These are phyloP conservation scores for Myotis yumanensis DNA, from an alignment of 2,113 vertebrate genomes.

Conservation along the genomic window DNA sequence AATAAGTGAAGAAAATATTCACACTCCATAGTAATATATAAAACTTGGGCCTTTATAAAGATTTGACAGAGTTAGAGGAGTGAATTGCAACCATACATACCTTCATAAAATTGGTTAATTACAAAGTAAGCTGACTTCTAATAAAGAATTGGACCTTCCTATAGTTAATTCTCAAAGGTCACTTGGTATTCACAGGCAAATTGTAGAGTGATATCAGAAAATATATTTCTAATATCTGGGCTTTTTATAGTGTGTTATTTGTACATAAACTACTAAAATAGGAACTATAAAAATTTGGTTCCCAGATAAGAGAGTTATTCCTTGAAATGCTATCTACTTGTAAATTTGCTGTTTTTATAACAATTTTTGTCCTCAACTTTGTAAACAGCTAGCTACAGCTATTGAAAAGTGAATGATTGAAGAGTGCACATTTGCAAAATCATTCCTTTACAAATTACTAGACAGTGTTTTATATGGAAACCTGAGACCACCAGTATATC, in stretches of 20 bases:
- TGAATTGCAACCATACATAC: background rate
- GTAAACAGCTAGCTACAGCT: background rate
- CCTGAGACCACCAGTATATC: background rate
- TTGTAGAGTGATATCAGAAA: background rate
- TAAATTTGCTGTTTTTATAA: background rate
- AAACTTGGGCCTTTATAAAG: background rate
- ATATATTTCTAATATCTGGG: background rate
- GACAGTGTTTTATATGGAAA: constrained; percentile 33
- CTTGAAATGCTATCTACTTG: background rate
- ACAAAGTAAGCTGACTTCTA: background rate
- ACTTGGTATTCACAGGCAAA: background rate
- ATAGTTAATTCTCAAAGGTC: background rate
- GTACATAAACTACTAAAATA: background rate
- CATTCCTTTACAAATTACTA: background rate
- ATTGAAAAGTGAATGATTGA: background rate
- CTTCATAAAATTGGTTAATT: background rate
- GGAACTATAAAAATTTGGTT: background rate
- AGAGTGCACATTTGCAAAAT: background rate
- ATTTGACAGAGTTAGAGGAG: background rate
- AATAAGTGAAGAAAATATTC: background rate
- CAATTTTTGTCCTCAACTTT: background rate
- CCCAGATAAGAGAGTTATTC: background rate
- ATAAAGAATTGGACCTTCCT: background rate
- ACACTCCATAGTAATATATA: background rate
- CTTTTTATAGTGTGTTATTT: background rate